Base-by-base conservation (phyloP, 2,113 vertebrate species). In the Circaetus cinerascens region DNA sequence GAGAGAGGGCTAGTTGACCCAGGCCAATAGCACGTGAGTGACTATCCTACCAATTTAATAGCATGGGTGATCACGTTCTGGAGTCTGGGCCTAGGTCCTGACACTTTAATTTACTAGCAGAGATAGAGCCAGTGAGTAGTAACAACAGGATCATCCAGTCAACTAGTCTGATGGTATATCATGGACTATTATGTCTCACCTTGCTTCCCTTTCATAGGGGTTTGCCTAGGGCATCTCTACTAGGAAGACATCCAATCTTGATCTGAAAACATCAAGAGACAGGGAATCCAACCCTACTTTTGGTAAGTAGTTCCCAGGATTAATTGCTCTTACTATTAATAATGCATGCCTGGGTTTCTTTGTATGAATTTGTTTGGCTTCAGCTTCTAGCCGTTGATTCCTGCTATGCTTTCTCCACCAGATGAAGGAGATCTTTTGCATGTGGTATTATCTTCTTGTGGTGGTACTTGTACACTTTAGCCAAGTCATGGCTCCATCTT, bases 221-320 rank as follows among this genome's bases (percentile, higher is more conserved):
- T 85, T 92, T 96, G 95, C 95, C 96, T 89, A 21, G 29, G 87
- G 97, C 95, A 48, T 81, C 93, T 96, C 93, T 95, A 94, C 80
- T 96, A 97, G 96, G 96, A 97, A 95, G 66, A 75, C 84, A 89
- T 89, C 94, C 93, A 93, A 91, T 94, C 94, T 97, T 95, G 86
- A 95, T 97, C 73, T 91, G 77, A 91, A 94, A 95, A 95, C 94
- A 95, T 97, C 93, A 97, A 97, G 91, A 96, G 94, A 66, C 74
- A 91, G 80, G 90, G 80, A 93, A 95, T 94, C 84, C 84, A 94
- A 76, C 71, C 84, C 38, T 91, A 55, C 93, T 94, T 95, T 91
- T 95, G 94, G 91, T 96, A 93, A 95, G 89, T 89, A 89, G 93
- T 96, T 97, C 94, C 94, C 88, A 97, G 94, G 96, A 94, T 97